Percentiles rank a stretch among this genome's conserved stretches.
phyloP scores from a whole-genome alignment of 2,888 invertebrate species.

The Nysson spinosus region DNA sequence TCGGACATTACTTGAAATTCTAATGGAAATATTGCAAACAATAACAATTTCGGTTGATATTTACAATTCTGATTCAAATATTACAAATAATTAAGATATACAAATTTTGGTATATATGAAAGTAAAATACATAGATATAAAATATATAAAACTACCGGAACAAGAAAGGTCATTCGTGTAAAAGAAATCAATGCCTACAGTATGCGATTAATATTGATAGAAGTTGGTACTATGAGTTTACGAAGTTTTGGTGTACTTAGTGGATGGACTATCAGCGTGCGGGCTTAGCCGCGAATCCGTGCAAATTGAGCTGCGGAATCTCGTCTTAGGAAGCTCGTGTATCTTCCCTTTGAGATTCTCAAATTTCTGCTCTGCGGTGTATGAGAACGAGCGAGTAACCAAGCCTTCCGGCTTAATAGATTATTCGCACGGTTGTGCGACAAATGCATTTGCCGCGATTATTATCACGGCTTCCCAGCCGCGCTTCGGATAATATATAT shows the following conservation, averaged over 20 bases:
- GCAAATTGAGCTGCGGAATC: constrained; percentile 47
- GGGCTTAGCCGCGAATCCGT: constrained; percentile 44
- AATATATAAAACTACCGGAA: too few species aligned
- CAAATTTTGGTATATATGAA: too few species aligned
- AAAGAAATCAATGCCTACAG: too few species aligned
- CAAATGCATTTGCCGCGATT: constrained; percentile 47
- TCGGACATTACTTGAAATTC: too few species aligned
- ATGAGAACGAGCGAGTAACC: constrained; percentile 50
- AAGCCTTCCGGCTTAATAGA: constrained; percentile 57
- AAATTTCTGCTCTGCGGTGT: constrained; percentile 46
- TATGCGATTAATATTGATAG: too few species aligned
- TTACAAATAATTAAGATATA: too few species aligned
- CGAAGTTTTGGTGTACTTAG: constrained; percentile 21
- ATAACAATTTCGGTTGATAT: too few species aligned
- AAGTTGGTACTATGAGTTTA: too few species aligned
- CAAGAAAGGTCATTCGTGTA: too few species aligned
- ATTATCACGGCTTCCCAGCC: constrained; percentile 31
- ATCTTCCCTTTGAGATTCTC: constrained; percentile 50
- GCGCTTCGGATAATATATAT: constrained; percentile 18
- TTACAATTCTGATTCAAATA: too few species aligned
- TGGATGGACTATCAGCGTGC: constrained; percentile 40
- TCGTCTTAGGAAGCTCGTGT: constrained; percentile 44
- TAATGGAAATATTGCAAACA: too few species aligned
- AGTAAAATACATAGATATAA: too few species aligned
- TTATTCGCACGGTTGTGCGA: constrained; percentile 57